Percentiles rank a stretch among this genome's conserved stretches.
Conservation (phyloP, 2,797 vertebrate species). For the Limosa lapponica region DNA sequence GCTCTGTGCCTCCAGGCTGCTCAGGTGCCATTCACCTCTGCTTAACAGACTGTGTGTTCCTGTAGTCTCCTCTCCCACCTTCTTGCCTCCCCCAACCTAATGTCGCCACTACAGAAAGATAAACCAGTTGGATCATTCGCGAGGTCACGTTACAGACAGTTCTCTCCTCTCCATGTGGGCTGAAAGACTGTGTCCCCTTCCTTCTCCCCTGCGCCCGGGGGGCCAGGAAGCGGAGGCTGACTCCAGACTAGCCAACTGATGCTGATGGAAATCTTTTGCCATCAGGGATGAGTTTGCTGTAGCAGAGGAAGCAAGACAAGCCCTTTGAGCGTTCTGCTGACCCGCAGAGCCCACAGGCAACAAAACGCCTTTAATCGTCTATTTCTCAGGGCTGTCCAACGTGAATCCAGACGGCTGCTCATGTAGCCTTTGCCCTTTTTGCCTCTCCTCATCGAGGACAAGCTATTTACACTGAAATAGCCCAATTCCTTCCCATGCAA, state of each 20-base stretch:
- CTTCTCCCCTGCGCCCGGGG: rapidly evolving
- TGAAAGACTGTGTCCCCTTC: neutral
- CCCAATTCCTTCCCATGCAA: neutral
- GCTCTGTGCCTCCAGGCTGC: neutral
- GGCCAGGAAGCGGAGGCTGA: neutral
- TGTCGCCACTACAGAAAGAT: neutral
- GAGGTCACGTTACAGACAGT: neutral
- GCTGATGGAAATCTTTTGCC: neutral
- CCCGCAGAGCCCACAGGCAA: neutral
- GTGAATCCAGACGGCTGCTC: neutral
- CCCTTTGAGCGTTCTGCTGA: neutral
- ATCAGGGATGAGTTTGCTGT: neutral
- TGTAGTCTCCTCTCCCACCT: neutral
- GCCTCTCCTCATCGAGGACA: neutral
- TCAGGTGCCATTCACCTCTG: neutral
- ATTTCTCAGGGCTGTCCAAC: neutral
- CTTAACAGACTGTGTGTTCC: neutral
- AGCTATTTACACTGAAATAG: neutral
- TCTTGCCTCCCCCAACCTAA: neutral
- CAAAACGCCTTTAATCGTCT: neutral
- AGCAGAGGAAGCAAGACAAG: neutral
- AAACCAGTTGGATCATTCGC: neutral
- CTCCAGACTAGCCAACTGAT: neutral
- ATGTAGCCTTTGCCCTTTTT: neutral
- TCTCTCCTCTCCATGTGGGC: rapidly evolving